Evolutionary conservation across 2,888 invertebrate genomes (phyloP), one percentile per base, ranked within the genome.

Genomic region (Cenopis cana): DNA sequence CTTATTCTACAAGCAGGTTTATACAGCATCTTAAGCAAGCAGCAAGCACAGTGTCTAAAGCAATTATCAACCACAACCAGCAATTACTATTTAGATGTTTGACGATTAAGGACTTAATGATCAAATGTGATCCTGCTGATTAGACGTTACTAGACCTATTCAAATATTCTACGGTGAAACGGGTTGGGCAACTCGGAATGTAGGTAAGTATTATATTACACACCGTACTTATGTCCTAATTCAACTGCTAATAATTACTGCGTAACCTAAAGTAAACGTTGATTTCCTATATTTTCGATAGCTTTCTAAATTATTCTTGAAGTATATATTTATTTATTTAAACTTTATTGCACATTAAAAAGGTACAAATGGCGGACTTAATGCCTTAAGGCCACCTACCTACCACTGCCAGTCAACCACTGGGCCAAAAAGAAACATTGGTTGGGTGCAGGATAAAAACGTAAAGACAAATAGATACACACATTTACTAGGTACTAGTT

Each of bases 121-220:
- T 41, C 65, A 55, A 55, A 18, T 2, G 18, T 10, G 57, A 67
- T 67, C 33, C 12, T 56, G 46, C 66, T 24, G 66, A 66, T 55
- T 50, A 36, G 20, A 57, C 29, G 17, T 24, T 29, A 17, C 49
- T 11, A 67, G 24, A 57, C 67, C 65, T 55, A 46, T 56, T 65
- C 46, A 29, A 5, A 29, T n/a, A n/a, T 20, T 49, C n/a, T 41
- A 24, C 38, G 18, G 14, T 67, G 9, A 64, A 38, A 12, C 18
- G 41, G 24, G 41, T 24, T 46, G 29, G 41, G 29, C 18, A 17
- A 49, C 41, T 41, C 9, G 38, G 18, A 38, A 64, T 49, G 6
- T 33, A 33, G 55, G 29, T 33, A 33, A 33, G 29, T 55, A 17
- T 29, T 14, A 49, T 18, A 29, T 29, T 55, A 55, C 55, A 55